These are phyloP conservation scores for Larimichthys polyactis DNA, from an alignment of 2,113 vertebrate genomes.

Conservation along the genomic window DNA sequence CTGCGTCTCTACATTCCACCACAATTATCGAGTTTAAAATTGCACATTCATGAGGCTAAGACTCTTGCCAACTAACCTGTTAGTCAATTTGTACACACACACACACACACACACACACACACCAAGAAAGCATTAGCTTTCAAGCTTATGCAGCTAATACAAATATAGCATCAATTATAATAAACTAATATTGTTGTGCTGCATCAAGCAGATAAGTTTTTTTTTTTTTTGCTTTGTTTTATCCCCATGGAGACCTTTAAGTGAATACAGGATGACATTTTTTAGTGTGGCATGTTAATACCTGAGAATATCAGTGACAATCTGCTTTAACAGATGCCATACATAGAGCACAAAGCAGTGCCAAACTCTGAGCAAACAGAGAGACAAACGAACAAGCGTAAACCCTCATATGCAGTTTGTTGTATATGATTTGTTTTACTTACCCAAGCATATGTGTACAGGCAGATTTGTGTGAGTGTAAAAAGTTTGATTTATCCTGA, in stretches of 20 bases:
- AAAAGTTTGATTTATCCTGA: conserved; percentile 4
- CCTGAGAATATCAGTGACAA: background rate
- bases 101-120: conserved; percentile 22
- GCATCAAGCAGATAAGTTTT: background rate
- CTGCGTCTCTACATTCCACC: conserved; percentile 28
- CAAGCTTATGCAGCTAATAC: conserved; percentile 2
- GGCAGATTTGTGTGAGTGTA: background rate
- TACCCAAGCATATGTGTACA: background rate
- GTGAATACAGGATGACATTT: background rate
- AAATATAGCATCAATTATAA: conserved; percentile 10
- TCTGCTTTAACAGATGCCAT: background rate
- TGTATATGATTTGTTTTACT: background rate
- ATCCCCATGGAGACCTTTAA: background rate
- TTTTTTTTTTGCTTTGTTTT: background rate
- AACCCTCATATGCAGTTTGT: no score
- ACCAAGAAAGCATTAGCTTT: conserved; percentile 30
- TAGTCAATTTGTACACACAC: conserved; percentile 32
- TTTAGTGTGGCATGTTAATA: background rate
- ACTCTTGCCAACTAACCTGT: conserved; percentile 52
- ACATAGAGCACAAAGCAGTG: background rate
- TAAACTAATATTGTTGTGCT: background rate
- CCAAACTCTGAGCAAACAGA: conserved; percentile 5
- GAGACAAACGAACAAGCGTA: conserved; percentile 2
- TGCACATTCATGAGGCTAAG: conserved; percentile 29
- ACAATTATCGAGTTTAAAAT: conserved; percentile 59